Evolutionary conservation across 2,797 vertebrate species (phyloP), one percentile per base, ranked within the genome.

Genomic region (Rhadinocentrus ornatus): DNA sequence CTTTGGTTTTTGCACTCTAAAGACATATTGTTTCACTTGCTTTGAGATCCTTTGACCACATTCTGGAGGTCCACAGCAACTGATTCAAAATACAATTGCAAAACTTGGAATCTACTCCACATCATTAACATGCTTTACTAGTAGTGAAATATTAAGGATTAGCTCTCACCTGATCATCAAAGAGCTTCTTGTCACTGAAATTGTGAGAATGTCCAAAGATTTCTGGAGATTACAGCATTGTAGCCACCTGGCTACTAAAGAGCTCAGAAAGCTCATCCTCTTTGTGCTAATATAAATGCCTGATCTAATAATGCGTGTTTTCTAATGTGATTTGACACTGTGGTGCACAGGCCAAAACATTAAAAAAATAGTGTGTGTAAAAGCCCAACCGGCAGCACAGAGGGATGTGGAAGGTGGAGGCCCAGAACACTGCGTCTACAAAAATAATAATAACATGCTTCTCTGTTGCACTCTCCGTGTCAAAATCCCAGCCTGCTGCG

Each of bases 361-460:
- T 61, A 80, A 44, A 52, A 62, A 79, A 62, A 81, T 63, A 66
- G 41, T 67, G 67, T 81, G 71, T 29, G 78, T 52, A 32, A 46
- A 71, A 50, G 64, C 24, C 52, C 69, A 32, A 73, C 65, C 62
- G 2, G 15, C 48, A 60, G 60, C 80, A 71, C 66, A 50, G 60
- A 52, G 80, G 62, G 77, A 78, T 82, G 32, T 54, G 65, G 62
- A 73, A 78, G 15, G 58, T 34, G 60, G 81, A 73, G 75, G 74
- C 67, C 34, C 69, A 81, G 56, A 82, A 72, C 81, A 77, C 77
- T 65, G 73, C 62, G 46, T 80, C 82, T 81, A 66, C 71, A 88
- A 88, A 82, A 86, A 89, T 80, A 87, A 90, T 85, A 90, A 89
- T 81, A 90, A 91, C 78, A 88, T 68, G 71, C 66, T 80, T 74